phyloP scores from a whole-genome alignment of 64 coral and sea anemone species.

The Acropora tenuis region DNA sequence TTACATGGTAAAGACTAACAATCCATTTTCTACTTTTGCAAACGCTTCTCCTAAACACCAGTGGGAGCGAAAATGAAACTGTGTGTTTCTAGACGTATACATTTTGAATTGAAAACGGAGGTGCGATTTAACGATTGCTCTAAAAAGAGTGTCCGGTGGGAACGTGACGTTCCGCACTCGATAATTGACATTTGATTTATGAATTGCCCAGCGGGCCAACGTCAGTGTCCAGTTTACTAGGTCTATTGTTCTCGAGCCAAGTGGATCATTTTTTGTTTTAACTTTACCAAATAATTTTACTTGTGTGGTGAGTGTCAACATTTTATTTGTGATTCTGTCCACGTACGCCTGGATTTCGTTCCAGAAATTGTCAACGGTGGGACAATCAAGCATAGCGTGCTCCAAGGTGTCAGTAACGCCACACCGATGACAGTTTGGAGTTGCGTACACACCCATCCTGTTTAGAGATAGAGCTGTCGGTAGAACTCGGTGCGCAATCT shows the following conservation, averaged over 20 bases:
- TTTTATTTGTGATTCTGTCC: neutral
- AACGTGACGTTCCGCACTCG: neutral
- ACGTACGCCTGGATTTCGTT: neutral
- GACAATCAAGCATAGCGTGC: neutral
- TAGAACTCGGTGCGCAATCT: neutral
- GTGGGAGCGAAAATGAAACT: neutral
- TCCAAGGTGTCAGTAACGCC: neutral
- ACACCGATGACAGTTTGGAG: constrained; percentile 5
- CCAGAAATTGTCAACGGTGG: neutral
- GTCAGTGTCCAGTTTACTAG: constrained; percentile 1
- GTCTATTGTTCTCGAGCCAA: neutral
- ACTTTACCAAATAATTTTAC: neutral
- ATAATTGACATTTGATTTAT: neutral
- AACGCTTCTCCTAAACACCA: constrained; percentile 11
- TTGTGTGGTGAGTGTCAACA: neutral
- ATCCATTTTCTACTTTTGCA: neutral
- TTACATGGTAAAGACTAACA: neutral
- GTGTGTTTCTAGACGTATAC: neutral
- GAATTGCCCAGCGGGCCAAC: neutral
- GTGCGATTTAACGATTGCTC: neutral
- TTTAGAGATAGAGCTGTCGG: neutral
- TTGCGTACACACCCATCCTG: neutral
- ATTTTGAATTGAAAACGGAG: neutral
- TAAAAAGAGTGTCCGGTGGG: neutral
- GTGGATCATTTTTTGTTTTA: neutral